Evolutionary conservation across 2,888 invertebrate genomes (phyloP).

Genomic region (Ophioninae sp.): DNA sequence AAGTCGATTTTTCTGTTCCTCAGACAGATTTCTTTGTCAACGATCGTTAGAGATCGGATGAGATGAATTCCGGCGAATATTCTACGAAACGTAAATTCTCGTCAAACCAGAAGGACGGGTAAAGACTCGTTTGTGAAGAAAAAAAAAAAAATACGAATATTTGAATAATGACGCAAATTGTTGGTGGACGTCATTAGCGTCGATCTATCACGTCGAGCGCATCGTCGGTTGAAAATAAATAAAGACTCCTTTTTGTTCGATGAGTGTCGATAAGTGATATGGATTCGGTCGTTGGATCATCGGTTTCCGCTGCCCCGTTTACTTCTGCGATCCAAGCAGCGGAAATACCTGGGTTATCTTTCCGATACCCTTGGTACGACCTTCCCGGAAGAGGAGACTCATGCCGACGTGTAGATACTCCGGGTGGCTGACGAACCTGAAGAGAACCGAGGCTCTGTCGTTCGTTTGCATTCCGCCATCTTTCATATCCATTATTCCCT

Average conservation of each 20-base stretch:
- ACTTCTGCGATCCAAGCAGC: slow-evolving; percentile 68
- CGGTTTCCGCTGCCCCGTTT: slow-evolving; percentile 16
- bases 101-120: not conserved
- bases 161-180: not conserved
- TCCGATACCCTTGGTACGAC: slow-evolving; percentile 93
- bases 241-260: slow-evolving; percentile 13
- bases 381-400: slow-evolving; percentile 91
- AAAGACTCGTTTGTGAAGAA: not conserved
- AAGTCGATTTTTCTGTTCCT: slow-evolving; percentile 21
- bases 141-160: not conserved
- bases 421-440: slow-evolving; percentile 94
- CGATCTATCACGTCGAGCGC: not conserved
- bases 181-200: slow-evolving; percentile 5
- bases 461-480: slow-evolving; percentile 89
- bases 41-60: slow-evolving; percentile 22
- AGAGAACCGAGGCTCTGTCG: slow-evolving; percentile 92
- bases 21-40: slow-evolving; percentile 4
- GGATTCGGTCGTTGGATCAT: slow-evolving; percentile 21
- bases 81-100: not conserved
- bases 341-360: slow-evolving; percentile 90
- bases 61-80: not conserved
- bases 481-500: slow-evolving; percentile 87
- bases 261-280: not conserved
- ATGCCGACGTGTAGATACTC: slow-evolving; percentile 92
- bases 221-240: slow-evolving; percentile 18